Percentiles rank a stretch among this genome's conserved stretches.
phyloP scores from a whole-genome alignment of 2,113 vertebrate genomes.

The Delphinapterus leucas region DNA sequence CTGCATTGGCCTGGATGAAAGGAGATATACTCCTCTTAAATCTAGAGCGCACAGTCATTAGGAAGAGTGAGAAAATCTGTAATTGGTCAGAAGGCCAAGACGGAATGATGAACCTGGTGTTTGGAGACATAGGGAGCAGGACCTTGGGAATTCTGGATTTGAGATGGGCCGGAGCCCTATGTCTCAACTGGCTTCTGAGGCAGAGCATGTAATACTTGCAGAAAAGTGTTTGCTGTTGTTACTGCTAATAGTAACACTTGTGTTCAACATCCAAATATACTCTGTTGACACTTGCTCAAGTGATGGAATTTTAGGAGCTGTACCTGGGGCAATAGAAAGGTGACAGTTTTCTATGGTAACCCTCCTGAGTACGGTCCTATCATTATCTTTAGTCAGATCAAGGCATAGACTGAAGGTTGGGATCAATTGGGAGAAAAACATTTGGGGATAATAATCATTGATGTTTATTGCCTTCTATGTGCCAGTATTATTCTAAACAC shows the following conservation, averaged over 20 bases:
- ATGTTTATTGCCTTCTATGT: background rate
- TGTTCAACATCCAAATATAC: background rate
- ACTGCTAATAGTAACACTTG: conserved; percentile 42
- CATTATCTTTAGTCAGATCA: background rate
- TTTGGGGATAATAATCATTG: background rate
- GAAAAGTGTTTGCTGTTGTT: background rate
- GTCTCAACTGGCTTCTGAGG: background rate
- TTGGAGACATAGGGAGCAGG: background rate
- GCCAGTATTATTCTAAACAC: background rate
- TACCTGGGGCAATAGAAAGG: background rate
- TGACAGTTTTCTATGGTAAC: conserved; percentile 42
- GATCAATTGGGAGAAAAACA: background rate
- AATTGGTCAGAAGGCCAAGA: background rate
- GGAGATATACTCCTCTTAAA: background rate
- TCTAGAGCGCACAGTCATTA: background rate
- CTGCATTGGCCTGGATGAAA: background rate
- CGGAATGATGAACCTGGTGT: background rate
- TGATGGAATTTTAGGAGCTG: conserved; percentile 10
- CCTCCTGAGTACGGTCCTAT: background rate
- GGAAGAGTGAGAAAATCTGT: conserved; percentile 2
- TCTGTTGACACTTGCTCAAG: conserved; percentile 24
- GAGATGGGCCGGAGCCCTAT: background rate
- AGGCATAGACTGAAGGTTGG: background rate
- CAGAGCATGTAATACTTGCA: background rate
- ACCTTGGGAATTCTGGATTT: background rate